A percentile compares a stretch with the other conserved stretches of the same genome.
Evolutionary conservation across 2,113 vertebrate species (phyloP).

Genomic region (Murina feae): DNA sequence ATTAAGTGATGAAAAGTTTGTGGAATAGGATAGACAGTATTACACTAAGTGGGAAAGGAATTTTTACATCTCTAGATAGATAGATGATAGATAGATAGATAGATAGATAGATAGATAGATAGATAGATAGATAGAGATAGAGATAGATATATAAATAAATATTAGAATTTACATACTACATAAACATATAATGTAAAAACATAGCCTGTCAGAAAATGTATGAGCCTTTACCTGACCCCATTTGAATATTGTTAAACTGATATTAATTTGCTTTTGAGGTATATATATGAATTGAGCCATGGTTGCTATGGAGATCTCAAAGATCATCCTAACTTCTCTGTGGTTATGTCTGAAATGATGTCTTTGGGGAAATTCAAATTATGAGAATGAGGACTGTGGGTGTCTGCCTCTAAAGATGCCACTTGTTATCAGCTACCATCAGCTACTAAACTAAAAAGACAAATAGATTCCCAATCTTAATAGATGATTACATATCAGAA

Average conservation of each 20-base stretch:
- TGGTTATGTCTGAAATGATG: constrained; percentile 75
- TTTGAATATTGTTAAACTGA: constrained; percentile 52
- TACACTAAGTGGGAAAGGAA: constrained; percentile 20
- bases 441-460: constrained; percentile 70
- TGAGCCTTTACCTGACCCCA: constrained; percentile 58
- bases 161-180: constrained; percentile 28
- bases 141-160: background rate
- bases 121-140: too few relatives aligned
- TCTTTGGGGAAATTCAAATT: constrained; percentile 75
- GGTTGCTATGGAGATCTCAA: constrained; percentile 81
- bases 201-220: constrained; percentile 13
- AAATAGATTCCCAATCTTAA: constrained; percentile 65
- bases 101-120: background rate
- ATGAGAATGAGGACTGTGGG: constrained; percentile 75
- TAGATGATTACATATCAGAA: constrained; percentile 69
- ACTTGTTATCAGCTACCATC: constrained; percentile 72
- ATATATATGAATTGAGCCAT: constrained; percentile 72
- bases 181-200: constrained; percentile 19
- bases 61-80: too few relatives aligned
- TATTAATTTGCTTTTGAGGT: constrained; percentile 65
- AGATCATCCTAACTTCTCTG: constrained; percentile 77
- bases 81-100: background rate
- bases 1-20: constrained; percentile 62
- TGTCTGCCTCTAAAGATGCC: constrained; percentile 75
- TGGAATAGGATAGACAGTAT: constrained; percentile 29